Conservation (phyloP, 1,140 invertebrate genomes). For the Drosophila miranda region DNA sequence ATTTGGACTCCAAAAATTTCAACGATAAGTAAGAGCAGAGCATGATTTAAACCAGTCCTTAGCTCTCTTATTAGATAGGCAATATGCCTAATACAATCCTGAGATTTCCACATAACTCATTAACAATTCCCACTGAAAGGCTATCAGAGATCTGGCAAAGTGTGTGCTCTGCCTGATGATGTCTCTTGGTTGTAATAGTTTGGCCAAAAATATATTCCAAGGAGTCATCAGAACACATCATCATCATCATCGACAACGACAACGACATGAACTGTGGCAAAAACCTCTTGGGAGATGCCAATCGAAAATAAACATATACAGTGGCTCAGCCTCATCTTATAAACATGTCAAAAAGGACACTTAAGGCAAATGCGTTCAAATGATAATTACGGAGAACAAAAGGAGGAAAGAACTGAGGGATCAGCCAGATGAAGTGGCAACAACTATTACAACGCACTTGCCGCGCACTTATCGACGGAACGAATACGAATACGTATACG, state of each 20-base stretch:
- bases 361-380: constrained; percentile 76
- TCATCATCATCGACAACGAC: constrained; percentile 21
- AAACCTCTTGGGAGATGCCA: constrained; percentile 43
- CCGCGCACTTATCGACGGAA: constrained; percentile 47
- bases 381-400: constrained; percentile 66
- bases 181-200: constrained; percentile 10
- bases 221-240: constrained; percentile 41
- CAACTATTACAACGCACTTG: constrained; percentile 78
- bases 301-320: constrained; percentile 42
- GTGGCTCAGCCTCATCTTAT: constrained; percentile 50
- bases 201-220: constrained; percentile 14
- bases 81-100: too few relatives aligned
- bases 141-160: constrained; percentile 40
- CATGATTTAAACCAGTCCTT: too few relatives aligned
- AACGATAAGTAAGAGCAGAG: too few relatives aligned
- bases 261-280: not conserved
- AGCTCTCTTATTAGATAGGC: not conserved
- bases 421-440: constrained; percentile 74
- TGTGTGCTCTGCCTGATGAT: constrained; percentile 9
- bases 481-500: constrained; percentile 37
- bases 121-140: constrained; percentile 28
- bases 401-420: constrained; percentile 30
- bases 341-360: constrained; percentile 80
- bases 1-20: too few relatives aligned
- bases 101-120: constrained; percentile 14